Evolutionary conservation across 2,113 vertebrate species (phyloP).

Genomic region (Danionella cerebrum): DNA sequence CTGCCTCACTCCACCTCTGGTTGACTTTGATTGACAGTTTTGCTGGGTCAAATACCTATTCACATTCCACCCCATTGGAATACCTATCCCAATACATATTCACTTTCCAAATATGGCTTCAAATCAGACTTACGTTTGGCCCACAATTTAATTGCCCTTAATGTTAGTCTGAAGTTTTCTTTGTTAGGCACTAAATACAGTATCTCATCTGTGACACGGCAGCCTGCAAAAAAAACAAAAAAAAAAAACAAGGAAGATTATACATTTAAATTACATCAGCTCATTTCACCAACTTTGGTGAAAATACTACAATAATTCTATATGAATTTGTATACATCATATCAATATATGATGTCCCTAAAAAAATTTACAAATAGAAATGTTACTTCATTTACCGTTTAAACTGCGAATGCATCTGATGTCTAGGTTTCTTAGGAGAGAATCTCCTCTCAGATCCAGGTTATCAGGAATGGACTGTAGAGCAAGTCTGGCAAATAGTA

Average conservation of each 20-base stretch:
- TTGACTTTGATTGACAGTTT: no score
- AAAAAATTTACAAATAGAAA: not conserved
- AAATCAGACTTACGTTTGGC: constrained; percentile 92
- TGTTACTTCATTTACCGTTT: constrained; percentile 70
- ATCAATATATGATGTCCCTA: no score
- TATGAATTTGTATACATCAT: no score
- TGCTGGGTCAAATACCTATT: no score
- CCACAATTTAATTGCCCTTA: constrained; percentile 95
- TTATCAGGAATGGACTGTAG: constrained; percentile 86
- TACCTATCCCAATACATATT: no score
- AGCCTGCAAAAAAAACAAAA: constrained; percentile 64
- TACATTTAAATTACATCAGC: not conserved
- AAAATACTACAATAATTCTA: not conserved
- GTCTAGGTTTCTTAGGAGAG: constrained; percentile 82
- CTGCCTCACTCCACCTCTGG: no score
- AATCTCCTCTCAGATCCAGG: constrained; percentile 88
- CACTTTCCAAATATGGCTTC: no score
- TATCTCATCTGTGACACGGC: constrained; percentile 96
- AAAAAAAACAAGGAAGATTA: not conserved
- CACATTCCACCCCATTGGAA: no score
- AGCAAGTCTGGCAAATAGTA: constrained; percentile 90
- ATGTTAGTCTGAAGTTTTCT: constrained; percentile 89
- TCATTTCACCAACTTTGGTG: not conserved
- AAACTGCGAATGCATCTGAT: constrained; percentile 95
- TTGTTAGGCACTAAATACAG: constrained; percentile 92